These are phyloP conservation scores for Glaucopsyche alexis DNA, from an alignment of 2,888 invertebrate genomes.

Conservation along the genomic window DNA sequence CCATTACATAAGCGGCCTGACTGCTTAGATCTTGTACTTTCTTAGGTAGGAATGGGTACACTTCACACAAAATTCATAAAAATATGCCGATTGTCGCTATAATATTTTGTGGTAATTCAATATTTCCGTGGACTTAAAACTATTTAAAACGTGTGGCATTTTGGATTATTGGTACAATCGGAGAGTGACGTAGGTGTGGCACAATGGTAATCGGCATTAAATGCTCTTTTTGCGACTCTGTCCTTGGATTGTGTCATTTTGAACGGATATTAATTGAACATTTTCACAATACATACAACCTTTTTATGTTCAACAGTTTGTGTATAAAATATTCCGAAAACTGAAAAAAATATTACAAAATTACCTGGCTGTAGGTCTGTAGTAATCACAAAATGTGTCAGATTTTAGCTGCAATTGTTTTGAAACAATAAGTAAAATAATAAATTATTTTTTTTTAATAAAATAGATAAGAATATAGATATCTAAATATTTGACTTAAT, in stretches of 20 bases:
- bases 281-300: constrained; percentile 7
- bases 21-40: background rate
- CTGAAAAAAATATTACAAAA: background rate
- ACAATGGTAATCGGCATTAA: constrained; percentile 70
- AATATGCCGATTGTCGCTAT: background rate
- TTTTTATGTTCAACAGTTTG: background rate
- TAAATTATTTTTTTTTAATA: too few species aligned
- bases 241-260: constrained; percentile 57
- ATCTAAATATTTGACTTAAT: too few species aligned
- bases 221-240: constrained; percentile 68
- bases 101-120: constrained; percentile 11
- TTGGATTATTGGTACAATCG: constrained; percentile 50
- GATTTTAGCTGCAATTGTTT: too few species aligned
- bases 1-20: too few species aligned
- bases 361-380: background rate
- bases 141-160: constrained; percentile 39
- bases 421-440: too few species aligned
- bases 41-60: too few species aligned
- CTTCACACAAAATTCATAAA: background rate
- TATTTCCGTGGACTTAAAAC: constrained; percentile 9
- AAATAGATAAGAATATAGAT: too few species aligned
- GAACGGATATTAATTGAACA: constrained; percentile 32
- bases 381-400: background rate
- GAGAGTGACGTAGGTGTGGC: constrained; percentile 67
- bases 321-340: background rate